Base-by-base conservation (phyloP, 2,797 vertebrate species). In the Caiman crocodilus region DNA sequence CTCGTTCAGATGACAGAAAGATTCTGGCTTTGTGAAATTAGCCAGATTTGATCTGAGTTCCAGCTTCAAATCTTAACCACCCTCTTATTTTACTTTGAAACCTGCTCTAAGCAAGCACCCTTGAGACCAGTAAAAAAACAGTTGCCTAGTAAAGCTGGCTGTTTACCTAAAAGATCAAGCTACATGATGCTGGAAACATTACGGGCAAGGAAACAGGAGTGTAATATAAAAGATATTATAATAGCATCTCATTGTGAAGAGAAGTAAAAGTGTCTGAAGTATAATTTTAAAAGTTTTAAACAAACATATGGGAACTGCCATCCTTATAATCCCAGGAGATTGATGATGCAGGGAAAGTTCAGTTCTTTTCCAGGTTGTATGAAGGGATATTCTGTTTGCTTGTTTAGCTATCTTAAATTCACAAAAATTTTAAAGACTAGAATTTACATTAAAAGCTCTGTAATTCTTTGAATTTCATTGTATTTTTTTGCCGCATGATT, bases 41-140 rank as follows among this genome's bases (percentile, higher is more conserved):
- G 55, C 76, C 32, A 92, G 92, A 85, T 89, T 69, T 89, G n/a
- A 75, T 75, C 65, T 90, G 57, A 2, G 63, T 84, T 87, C 26
- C 67, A 93, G 50, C 3, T 0, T 0, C 18, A 35, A 94, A 57
- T 84, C 82, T 90, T 55, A 25, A 80, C 25, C 81, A 76, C 85
- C 73, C 76, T 88, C 69, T 79, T 88, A 14, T 65, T 50, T 81
- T 87, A 1, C 67, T 77, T 2, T 88, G 28, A 80, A 85, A 87
- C 42, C 28, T 63, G 50, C 60, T 82, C 67, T 50, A 84, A 94
- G 67, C 69, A 90, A 15, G 59, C n/a, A 60, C 23, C 17, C 61
- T 75, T 92, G 61, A 85, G 56, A 64, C 25, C 7, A 76, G 2
- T 86, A 64, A 79, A 82, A 67, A 86, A 73, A 14, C 2, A 65